Base-by-base conservation (phyloP, 2,888 invertebrate species). In the Slavum lentiscoides region DNA sequence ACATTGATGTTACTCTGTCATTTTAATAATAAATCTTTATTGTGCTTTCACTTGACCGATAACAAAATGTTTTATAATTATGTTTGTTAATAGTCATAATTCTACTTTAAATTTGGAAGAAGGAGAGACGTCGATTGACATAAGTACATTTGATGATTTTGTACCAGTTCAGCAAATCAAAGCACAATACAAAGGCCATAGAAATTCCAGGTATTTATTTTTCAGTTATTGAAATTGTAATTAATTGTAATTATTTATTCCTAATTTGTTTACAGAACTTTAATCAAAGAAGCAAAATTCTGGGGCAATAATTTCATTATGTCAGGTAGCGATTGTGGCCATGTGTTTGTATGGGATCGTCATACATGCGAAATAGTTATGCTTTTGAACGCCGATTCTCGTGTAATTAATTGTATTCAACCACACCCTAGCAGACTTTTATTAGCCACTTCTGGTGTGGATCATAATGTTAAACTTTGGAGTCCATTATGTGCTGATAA, bases 321-420 rank as follows among this genome's bases (percentile, higher is more conserved):
- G 91, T 93, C 93, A 37, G 95, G 95, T n/a, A 94, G 93, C 19
- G 95, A 95, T 87, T 95, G 95, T 86, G 95, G 94, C 0, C 94
- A 94, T 85, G 92, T 95, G 19, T 94, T 95, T 85, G 88, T 93
- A 58, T 95, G 94, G 95, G 90, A 94, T 77, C 89, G 92, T 59
- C 55, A 61, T 37, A 91, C 91, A 0, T 92, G 91, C 0, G 89
- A 90, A 83, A 87, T 94, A 80, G 91, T 92, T 55, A 93, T 92
- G 91, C 87, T 93, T 0, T 87, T 94, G 83, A 91, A 93, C 85
- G 94, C 92, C 7, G 95, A 95, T 87, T 90, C 91, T 83, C 94
- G 94, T 86, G 92, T 92, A 0, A 94, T 95, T 70, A 95, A 95
- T 87, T 94, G 94, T 85, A 87, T 95, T 1, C 93, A 94, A 85